Conservation (phyloP, 2,797 vertebrate species). For the Dendrocincla fuliginosa region DNA sequence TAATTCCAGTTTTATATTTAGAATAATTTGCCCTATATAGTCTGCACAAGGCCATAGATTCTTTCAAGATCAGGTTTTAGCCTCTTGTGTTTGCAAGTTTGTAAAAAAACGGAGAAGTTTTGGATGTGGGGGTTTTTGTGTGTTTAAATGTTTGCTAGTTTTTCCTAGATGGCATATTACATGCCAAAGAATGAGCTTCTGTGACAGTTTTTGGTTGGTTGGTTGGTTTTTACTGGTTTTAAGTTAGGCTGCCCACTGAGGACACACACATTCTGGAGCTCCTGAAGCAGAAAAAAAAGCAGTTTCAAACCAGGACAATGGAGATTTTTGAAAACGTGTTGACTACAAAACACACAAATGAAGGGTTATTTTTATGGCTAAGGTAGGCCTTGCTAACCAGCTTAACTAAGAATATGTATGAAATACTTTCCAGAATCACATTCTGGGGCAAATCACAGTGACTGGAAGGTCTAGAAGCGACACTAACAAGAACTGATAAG, state of each 20-base stretch:
- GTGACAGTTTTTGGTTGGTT: not conserved
- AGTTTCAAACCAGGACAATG: not conserved
- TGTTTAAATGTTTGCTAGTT: not conserved
- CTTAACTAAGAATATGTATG: not conserved
- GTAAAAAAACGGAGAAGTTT: not conserved
- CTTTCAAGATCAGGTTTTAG: not conserved
- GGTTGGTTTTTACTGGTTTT: not conserved
- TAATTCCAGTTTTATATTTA: not conserved
- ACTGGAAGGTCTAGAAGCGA: not conserved
- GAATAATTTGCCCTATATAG: not conserved
- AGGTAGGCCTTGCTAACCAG: not conserved
- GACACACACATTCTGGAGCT: not conserved
- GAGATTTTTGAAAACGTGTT: fast-evolving
- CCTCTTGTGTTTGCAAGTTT: not conserved
- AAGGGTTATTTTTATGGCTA: not conserved
- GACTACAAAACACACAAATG: not conserved
- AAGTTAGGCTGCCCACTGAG: not conserved
- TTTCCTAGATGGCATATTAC: not conserved
- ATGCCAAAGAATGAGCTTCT: not conserved
- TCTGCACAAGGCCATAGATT: not conserved
- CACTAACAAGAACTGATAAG: not conserved
- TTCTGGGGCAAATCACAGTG: not conserved
- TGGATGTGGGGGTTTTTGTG: fast-evolving
- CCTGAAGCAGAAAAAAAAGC: not conserved
- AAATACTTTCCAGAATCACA: not conserved